Evolutionary conservation across 2,113 vertebrate species (phyloP).

Genomic region (Myotis davidii): DNA sequence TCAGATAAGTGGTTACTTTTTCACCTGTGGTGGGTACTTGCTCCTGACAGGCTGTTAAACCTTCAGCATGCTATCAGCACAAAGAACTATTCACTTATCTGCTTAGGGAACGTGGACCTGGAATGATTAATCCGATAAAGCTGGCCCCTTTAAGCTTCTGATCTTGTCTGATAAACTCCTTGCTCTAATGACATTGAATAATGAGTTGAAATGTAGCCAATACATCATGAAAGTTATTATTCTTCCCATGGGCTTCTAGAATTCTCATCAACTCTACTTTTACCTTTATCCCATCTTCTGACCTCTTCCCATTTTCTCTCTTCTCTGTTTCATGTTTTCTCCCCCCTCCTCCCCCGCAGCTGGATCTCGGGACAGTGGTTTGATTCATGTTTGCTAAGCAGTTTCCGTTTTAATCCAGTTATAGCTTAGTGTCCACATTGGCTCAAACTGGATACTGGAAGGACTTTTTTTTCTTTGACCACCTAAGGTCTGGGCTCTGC

Average conservation of each 20-base stretch:
- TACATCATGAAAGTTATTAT: neutral
- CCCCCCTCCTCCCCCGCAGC: neutral
- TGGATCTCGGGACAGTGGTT: neutral
- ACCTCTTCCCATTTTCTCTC: neutral
- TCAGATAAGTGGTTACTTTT: neutral
- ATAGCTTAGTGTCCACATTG: rapidly evolving
- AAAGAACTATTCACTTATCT: neutral
- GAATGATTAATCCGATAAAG: neutral
- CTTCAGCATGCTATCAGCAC: neutral
- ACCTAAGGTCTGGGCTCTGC: neutral
- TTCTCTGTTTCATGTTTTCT: neutral
- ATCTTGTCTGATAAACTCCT: neutral
- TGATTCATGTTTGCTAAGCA: neutral
- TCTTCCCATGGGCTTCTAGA: neutral
- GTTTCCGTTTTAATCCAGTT: neutral
- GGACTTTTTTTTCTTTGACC: neutral
- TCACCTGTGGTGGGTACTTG: neutral
- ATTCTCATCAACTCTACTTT: neutral
- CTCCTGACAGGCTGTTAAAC: neutral
- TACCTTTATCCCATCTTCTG: neutral
- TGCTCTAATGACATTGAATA: neutral
- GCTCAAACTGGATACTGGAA: neutral
- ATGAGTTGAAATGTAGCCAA: neutral
- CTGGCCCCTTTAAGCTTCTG: neutral
- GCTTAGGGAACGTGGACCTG: neutral